phyloP scores from a whole-genome alignment of 2,113 vertebrate species.

The human (Homo sapiens) region DNA sequence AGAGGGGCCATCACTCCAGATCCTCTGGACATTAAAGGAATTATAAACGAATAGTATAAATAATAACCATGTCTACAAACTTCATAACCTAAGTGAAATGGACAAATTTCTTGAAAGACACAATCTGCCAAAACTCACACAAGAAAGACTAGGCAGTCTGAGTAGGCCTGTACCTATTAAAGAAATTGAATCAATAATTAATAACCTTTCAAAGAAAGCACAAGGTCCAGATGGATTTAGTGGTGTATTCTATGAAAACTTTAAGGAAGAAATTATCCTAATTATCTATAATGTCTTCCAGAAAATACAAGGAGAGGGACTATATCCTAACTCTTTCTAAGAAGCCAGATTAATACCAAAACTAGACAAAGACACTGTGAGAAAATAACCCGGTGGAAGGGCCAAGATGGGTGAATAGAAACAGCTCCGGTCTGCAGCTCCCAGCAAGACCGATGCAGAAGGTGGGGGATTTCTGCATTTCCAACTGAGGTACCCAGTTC shows the following conservation, averaged over 20 bases:
- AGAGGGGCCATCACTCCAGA: neutral
- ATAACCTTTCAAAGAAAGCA: neutral
- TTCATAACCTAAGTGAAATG: neutral
- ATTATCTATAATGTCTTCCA: neutral
- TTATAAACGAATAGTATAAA: neutral
- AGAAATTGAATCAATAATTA: neutral
- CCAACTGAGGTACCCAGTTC: too few species aligned
- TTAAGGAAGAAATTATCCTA: neutral
- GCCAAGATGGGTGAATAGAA: too few species aligned
- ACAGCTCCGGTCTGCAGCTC: too few species aligned
- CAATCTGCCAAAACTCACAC: neutral
- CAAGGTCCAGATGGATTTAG: neutral
- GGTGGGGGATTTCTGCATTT: too few species aligned
- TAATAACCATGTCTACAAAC: neutral
- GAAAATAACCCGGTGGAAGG: neutral
- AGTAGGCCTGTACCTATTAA: neutral
- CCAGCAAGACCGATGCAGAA: too few species aligned
- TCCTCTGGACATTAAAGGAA: neutral
- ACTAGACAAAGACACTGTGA: neutral
- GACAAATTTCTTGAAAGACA: neutral
- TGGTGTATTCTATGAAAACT: neutral
- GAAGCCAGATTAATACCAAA: neutral
- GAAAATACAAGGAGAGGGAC: neutral
- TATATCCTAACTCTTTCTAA: neutral
- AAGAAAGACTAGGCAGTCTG: neutral